Percentiles rank a stretch among this genome's conserved stretches.
These are phyloP conservation scores for Tangara arthus DNA, from an alignment of 2,797 vertebrate genomes.

Conservation along the genomic window DNA sequence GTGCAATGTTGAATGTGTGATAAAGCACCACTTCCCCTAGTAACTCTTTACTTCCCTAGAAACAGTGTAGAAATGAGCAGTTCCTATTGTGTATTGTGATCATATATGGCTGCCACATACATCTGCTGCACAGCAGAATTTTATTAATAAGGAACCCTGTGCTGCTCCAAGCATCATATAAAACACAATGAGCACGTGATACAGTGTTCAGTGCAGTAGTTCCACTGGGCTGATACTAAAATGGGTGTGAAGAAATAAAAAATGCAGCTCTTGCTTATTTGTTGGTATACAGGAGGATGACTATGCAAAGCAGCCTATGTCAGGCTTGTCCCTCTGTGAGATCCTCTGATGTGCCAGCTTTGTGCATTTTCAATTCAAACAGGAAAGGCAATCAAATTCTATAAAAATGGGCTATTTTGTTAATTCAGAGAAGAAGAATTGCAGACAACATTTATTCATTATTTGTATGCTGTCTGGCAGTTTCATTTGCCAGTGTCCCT, in stretches of 20 bases:
- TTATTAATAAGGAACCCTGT: neutral
- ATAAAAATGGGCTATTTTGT: neutral
- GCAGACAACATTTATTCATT: neutral
- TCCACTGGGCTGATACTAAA: neutral
- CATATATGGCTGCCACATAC: neutral
- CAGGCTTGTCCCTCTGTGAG: neutral
- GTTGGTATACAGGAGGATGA: neutral
- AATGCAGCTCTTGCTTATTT: neutral
- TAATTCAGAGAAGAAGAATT: neutral
- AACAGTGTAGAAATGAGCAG: slow-evolving; percentile 55
- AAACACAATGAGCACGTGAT: neutral
- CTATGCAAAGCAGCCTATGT: neutral
- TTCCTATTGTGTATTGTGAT: slow-evolving; percentile 28
- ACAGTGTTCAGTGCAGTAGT: neutral
- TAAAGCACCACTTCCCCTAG: slow-evolving; percentile 59
- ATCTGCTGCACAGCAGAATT: slow-evolving; percentile 21
- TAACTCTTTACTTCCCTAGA: slow-evolving; percentile 66
- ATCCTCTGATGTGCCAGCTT: neutral
- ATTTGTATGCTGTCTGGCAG: slow-evolving; percentile 3
- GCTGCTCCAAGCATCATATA: neutral
- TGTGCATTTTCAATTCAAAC: neutral
- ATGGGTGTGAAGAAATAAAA: neutral
- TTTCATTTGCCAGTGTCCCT: neutral
- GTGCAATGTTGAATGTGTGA: slow-evolving; percentile 44
- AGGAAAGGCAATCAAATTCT: neutral